Evolutionary conservation across 2,888 invertebrate species (phyloP).

Genomic region (Chymomyza caudatula): DNA sequence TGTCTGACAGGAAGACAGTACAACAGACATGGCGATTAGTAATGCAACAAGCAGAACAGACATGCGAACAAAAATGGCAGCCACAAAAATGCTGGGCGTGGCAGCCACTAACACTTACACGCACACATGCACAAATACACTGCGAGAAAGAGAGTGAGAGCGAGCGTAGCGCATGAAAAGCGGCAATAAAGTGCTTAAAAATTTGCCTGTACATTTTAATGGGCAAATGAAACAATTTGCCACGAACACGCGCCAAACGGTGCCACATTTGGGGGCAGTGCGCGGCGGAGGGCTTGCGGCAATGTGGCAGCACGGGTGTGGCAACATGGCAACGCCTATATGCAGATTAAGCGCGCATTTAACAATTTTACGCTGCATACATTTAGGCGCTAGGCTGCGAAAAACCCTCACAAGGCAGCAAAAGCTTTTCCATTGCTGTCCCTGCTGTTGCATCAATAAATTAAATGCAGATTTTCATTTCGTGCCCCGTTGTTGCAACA

Average conservation of each 20-base stretch:
- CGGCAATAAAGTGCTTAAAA: constrained; percentile 63
- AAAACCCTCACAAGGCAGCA: not conserved
- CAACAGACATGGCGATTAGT: not conserved
- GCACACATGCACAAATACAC: not conserved
- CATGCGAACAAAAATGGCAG: not conserved
- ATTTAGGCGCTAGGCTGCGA: constrained; percentile 46
- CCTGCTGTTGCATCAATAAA: constrained; percentile 62
- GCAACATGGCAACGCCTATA: constrained; percentile 28
- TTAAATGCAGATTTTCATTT: constrained; percentile 71
- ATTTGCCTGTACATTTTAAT: constrained; percentile 63
- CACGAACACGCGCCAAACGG: constrained; percentile 7
- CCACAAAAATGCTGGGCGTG: not conserved
- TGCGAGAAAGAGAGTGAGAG: not conserved
- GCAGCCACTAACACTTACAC: not conserved
- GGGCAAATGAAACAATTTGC: constrained; percentile 66
- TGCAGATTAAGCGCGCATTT: constrained; percentile 69
- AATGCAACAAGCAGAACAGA: not conserved
- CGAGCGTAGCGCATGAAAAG: not conserved
- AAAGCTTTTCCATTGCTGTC: constrained; percentile 2
- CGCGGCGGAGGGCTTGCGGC: not conserved
- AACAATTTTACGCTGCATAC: constrained; percentile 70
- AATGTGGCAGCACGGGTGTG: not conserved
- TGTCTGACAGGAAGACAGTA: not conserved
- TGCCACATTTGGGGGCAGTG: not conserved
- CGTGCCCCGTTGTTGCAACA: not conserved